These are phyloP conservation scores for crab-eating macaque (Macaca fascicularis) DNA, from an alignment of 2,113 vertebrate genomes.

Conservation along the genomic window DNA sequence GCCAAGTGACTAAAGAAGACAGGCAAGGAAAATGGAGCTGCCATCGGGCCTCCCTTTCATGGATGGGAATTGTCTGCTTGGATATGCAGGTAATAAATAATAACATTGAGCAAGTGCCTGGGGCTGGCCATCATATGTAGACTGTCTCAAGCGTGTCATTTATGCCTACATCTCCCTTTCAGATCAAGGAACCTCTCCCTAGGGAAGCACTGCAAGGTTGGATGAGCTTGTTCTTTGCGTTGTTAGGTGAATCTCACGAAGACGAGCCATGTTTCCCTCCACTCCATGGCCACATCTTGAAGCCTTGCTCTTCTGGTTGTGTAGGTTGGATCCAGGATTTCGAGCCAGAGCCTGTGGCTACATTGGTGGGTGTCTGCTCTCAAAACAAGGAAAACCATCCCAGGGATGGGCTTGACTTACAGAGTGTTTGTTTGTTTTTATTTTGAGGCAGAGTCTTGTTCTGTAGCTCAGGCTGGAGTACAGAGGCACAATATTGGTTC, in stretches of 20 bases:
- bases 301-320: not conserved
- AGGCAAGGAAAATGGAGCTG: not conserved
- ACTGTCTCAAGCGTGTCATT: accelerated
- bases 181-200: not conserved
- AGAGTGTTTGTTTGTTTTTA: too few relatives aligned
- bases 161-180: not conserved
- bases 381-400: not conserved
- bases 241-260: not conserved
- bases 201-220: not conserved
- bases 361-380: accelerated
- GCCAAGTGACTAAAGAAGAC: not conserved
- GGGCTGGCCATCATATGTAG: not conserved
- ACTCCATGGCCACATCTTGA: not conserved
- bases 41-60: not conserved
- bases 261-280: not conserved
- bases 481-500: too few relatives aligned
- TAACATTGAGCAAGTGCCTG: too few relatives aligned
- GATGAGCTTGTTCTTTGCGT: not conserved
- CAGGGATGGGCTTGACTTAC: not conserved
- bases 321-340: too few relatives aligned
- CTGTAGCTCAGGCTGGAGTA: too few relatives aligned
- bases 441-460: too few relatives aligned
- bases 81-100: not conserved
- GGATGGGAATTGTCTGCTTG: not conserved
- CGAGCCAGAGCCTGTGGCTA: not conserved